Base-by-base conservation (phyloP, 2,888 invertebrate genomes). In the Eristalis intricaria region DNA sequence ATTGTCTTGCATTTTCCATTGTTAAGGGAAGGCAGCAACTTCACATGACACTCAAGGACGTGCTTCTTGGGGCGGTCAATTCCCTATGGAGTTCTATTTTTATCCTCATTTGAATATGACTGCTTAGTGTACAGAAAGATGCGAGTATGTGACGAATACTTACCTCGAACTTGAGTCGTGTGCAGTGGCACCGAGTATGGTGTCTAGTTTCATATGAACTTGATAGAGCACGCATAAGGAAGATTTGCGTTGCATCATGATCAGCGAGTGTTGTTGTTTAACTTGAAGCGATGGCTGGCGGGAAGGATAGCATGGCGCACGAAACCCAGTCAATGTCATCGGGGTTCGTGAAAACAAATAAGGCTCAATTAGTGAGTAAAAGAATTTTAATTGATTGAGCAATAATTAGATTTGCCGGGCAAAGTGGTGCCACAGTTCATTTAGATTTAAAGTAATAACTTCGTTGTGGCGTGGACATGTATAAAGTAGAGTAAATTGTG, bases 141-240 rank as follows among this genome's bases (percentile, higher is more conserved):
- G n/a, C 35, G 56, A 11, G 13, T 32, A 15, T 58, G 13, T 38
- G 38, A 50, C 5, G 23, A 19, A 19, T 5, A 10, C 23, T 40
- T 50, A 26, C 23, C 29, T 50, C 26, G 35, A 70, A 60, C 35
- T 15, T 70, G 38, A 38, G 22, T 60, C 10, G 32, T 60, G 23
- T 26, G 19, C 26, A 63, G 19, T 23, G 7, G 38, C 38, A 61
- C 61, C 4, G 56, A 58, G 32, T 29, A 58, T 38, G 40, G 22
- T 58, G n/a, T 56, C 4, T 11, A n/a, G 26, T 32, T 68, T 76
- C 76, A 68, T 77, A 50, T 82, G 77, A 66, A 50, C 77, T 73
- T 73, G 77, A 66, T 40, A 64, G 23, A 58, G 35, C 74, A 60
- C 64, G 35, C 69, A 69, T 69, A 74, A 65, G 78, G 83, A 63